Evolutionary conservation across 2,888 invertebrate species (phyloP).

Genomic region (Scaptomyza caliginosa): DNA sequence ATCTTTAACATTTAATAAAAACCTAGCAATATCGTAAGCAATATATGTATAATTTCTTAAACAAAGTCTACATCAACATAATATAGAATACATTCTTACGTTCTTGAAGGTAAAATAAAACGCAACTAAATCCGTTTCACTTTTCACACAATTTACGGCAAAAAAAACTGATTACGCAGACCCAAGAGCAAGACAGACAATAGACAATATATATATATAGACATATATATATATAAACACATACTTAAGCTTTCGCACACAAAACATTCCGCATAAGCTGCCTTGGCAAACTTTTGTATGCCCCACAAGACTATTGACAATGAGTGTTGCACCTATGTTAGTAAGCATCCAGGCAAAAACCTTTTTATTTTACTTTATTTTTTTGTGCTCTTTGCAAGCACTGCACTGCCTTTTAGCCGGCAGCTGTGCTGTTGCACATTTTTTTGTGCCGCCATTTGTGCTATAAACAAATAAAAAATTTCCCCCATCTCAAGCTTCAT

Average conservation of each 20-base stretch:
- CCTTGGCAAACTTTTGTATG: slow-evolving; percentile 22
- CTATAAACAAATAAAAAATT: slow-evolving; percentile 74
- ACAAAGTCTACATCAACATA: not conserved
- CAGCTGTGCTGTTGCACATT: slow-evolving; percentile 67
- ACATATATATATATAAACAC: slow-evolving; percentile 20
- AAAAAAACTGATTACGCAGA: slow-evolving; percentile 47
- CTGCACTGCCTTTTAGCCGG: slow-evolving; percentile 43
- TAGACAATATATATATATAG: slow-evolving; percentile 30
- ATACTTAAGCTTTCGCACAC: slow-evolving; percentile 15
- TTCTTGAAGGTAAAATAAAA: slow-evolving; percentile 23
- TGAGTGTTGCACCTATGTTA: slow-evolving; percentile 51
- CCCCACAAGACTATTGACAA: slow-evolving; percentile 60
- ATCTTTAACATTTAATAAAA: not conserved
- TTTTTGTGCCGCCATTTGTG: slow-evolving; percentile 64
- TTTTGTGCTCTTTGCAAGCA: slow-evolving; percentile 43
- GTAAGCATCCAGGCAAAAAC: slow-evolving; percentile 12
- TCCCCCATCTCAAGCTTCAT: slow-evolving; percentile 29
- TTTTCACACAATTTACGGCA: slow-evolving; percentile 57
- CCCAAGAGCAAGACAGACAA: slow-evolving; percentile 41
- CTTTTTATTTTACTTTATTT: not conserved
- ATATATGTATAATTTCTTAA: not conserved
- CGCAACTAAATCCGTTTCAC: slow-evolving; percentile 61
- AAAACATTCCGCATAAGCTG: slow-evolving; percentile 21
- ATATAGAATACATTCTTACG: not conserved
- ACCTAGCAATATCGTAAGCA: too few species aligned